Percentiles rank a stretch among this genome's conserved stretches.
phyloP scores from a whole-genome alignment of 1,140 invertebrate species.

The Hylaeus volcanicus region DNA sequence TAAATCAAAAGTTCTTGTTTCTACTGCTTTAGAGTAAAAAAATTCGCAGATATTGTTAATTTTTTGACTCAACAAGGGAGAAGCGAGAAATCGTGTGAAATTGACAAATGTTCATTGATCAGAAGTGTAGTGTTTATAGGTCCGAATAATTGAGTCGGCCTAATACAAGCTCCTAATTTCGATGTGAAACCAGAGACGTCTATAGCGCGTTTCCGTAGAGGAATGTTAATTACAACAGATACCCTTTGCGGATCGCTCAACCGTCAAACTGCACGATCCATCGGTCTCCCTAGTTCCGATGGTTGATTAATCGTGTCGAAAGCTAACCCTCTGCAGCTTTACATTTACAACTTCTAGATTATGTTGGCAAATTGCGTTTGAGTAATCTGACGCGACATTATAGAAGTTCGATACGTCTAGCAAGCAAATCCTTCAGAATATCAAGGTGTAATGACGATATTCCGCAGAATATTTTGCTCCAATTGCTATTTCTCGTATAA shows the following conservation, averaged over 20 bases:
- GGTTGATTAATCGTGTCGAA: conserved; percentile 5
- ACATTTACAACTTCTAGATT: too few species aligned
- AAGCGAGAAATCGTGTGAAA: conserved; percentile 12
- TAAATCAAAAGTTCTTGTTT: too few species aligned
- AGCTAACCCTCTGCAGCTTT: too few species aligned
- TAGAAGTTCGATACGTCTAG: too few species aligned
- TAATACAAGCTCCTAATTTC: conserved; percentile 19
- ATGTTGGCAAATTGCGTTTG: too few species aligned
- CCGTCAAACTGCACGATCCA: conserved; percentile 10
- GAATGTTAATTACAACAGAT: conserved; percentile 36
- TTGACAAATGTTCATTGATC: conserved; percentile 9
- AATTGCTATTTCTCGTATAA: too few species aligned
- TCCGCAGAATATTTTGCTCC: too few species aligned
- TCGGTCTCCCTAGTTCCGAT: neutral
- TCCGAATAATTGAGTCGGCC: conserved; percentile 47
- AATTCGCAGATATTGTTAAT: too few species aligned
- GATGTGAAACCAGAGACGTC: conserved; percentile 2
- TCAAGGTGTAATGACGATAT: too few species aligned
- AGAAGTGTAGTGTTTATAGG: conserved; percentile 29
- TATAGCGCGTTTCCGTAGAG: neutral
- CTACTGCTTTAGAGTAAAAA: too few species aligned
- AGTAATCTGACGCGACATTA: too few species aligned
- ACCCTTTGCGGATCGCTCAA: conserved; percentile 11
- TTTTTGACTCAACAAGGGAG: neutral
- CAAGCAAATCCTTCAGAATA: too few species aligned